Evolutionary conservation across 2,888 invertebrate genomes (phyloP).

Genomic region (Pandemis cinnamomeana): DNA sequence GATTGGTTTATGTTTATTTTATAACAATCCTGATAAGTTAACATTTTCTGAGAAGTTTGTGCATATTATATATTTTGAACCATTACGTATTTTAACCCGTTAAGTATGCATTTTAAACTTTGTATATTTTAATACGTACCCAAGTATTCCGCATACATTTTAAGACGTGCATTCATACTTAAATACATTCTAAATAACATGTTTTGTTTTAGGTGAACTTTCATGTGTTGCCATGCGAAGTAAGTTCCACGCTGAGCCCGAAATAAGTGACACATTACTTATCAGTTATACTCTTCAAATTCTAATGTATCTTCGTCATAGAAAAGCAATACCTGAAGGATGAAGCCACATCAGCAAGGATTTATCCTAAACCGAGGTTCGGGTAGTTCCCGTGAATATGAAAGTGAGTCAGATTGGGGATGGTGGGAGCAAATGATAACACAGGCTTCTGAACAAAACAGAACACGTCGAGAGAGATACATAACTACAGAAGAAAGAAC

Average conservation of each 20-base stretch:
- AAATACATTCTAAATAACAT: neutral
- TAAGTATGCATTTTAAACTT: no score
- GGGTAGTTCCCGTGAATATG: neutral
- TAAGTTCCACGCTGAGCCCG: neutral
- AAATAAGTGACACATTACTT: neutral
- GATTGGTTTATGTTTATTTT: no score
- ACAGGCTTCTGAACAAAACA: neutral
- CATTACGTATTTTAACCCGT: no score
- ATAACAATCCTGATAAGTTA: no score
- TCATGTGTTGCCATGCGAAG: neutral
- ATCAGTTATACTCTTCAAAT: neutral
- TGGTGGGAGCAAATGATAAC: neutral
- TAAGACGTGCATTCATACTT: no score
- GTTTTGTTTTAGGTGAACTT: neutral
- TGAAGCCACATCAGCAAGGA: slow-evolving; percentile 1
- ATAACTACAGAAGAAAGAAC: slow-evolving; percentile 2
- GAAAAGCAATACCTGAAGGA: neutral
- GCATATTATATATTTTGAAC: no score
- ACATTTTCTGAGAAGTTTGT: no score
- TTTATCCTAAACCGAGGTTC: neutral
- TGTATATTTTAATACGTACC: no score
- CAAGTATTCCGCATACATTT: no score
- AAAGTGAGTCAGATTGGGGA: neutral
- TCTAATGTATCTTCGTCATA: neutral
- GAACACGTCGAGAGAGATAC: neutral